Base-by-base conservation (phyloP, 2,888 invertebrate genomes). In the Liodrosophila aerea region DNA sequence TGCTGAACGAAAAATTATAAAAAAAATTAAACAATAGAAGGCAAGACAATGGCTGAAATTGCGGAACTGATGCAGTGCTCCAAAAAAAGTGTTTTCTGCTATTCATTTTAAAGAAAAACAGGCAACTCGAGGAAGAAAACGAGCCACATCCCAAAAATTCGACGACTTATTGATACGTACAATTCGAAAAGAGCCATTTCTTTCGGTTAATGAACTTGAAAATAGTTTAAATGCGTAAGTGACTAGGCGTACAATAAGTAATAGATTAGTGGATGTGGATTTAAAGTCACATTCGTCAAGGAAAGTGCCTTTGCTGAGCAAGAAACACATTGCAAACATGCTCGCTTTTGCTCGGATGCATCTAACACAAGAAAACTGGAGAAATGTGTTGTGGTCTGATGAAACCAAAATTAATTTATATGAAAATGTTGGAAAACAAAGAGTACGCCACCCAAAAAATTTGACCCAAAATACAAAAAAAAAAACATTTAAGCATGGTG, bases 31-130 rank as follows among this genome's bases (percentile, higher is more conserved):
- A 41, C 11, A 29, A 41, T 7, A n/a, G 22, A 29, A 16, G 27
- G 27, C 2, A 11, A 41, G 29, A 12, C 27, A 13, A 41, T 41
- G 11, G 11, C 4, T 4, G 4, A 27, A 27, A 22, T 41, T 27
- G 22, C 27, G 4, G 8, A 41, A 12, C 1, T 41, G 7, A 27
- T 41, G 27, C 9, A 22, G 12, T 41, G 41, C 7, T 41, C n/a
- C 29, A n/a, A 27, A 41, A 41, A 41, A 41, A 27, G 29, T 41
- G 9, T 27, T 41, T 41, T 41, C 11, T 4, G 41, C 41, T 1
- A n/a, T 41, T 13, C 29, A 41, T 27, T 41, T 11, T n/a, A 29
- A 13, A 29, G 12, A 27, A 2, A 41, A n/a, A 7, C 4, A 27
- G 12, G 27, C 27, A 7, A 41, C 7, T 12, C 41, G 41, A 12